Conservation (phyloP, 2,113 vertebrate species). For the Camelus bactrianus region DNA sequence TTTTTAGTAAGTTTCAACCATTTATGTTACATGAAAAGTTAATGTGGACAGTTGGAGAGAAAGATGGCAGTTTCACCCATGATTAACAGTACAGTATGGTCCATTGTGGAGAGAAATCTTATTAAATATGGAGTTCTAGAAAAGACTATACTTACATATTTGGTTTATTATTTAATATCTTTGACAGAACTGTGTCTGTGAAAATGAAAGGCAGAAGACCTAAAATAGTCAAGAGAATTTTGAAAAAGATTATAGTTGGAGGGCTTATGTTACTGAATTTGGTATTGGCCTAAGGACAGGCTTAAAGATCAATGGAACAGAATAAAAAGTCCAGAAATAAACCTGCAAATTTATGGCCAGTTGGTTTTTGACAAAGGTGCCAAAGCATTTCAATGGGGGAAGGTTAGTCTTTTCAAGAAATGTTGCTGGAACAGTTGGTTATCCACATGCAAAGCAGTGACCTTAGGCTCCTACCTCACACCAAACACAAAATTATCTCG, state of each 20-base stretch:
- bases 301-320: neutral
- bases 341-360: neutral
- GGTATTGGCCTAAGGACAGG: neutral
- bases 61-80: neutral
- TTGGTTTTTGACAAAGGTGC: neutral
- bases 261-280: neutral
- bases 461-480: neutral
- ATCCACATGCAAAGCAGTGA: neutral
- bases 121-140: neutral
- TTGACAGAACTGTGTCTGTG: neutral
- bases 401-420: neutral
- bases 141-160: neutral
- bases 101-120: neutral
- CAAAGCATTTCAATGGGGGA: neutral
- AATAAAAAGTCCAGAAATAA: neutral
- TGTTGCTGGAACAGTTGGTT: neutral
- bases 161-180: neutral
- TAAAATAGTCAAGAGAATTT: neutral
- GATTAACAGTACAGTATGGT: neutral
- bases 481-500: neutral
- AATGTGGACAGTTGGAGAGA: neutral
- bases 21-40: constrained; percentile 55
- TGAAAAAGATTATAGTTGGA: neutral
- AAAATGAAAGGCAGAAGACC: neutral
- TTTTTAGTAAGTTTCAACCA: constrained; percentile 40